phyloP scores from a whole-genome alignment of 2,888 invertebrate genomes.

The Apeira syringaria region DNA sequence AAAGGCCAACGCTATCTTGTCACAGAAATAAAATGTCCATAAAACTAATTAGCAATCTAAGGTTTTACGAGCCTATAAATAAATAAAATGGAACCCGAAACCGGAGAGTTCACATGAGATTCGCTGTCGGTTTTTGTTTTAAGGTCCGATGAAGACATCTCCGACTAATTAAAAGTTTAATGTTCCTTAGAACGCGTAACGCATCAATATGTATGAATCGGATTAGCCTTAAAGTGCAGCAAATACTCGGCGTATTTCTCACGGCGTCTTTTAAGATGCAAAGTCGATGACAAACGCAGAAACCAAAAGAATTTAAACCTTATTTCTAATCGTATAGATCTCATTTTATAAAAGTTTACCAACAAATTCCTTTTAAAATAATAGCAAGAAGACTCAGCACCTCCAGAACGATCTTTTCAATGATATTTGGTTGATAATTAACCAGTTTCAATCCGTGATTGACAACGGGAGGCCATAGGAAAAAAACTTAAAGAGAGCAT shows the following conservation, averaged over 20 bases:
- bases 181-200: slow-evolving; percentile 47
- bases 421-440: slow-evolving; percentile 43
- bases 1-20: slow-evolving; percentile 46
- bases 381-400: slow-evolving; percentile 40
- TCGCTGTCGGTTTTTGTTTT: slow-evolving; percentile 56
- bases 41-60: slow-evolving; percentile 77
- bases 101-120: slow-evolving; percentile 48
- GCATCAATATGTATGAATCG: slow-evolving; percentile 54
- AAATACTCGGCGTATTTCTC: slow-evolving; percentile 18
- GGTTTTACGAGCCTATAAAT: slow-evolving; percentile 70
- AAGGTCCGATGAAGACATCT: slow-evolving; percentile 56
- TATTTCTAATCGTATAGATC: slow-evolving; percentile 16
- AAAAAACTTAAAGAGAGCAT: slow-evolving; percentile 48
- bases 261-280: slow-evolving; percentile 17
- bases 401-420: slow-evolving; percentile 32
- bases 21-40: slow-evolving; percentile 62
- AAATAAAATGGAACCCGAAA: slow-evolving; percentile 58
- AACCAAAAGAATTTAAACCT: slow-evolving; percentile 25
- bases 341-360: neutral
- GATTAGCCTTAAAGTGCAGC: slow-evolving; percentile 16
- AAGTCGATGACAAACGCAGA: slow-evolving; percentile 1
- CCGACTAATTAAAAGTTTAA: slow-evolving; percentile 59
- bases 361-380: slow-evolving; percentile 18
- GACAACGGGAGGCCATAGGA: slow-evolving; percentile 22
- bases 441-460: slow-evolving; percentile 21